phyloP scores from a whole-genome alignment of 2,888 invertebrate genomes.

The Andrena trimmerana region DNA sequence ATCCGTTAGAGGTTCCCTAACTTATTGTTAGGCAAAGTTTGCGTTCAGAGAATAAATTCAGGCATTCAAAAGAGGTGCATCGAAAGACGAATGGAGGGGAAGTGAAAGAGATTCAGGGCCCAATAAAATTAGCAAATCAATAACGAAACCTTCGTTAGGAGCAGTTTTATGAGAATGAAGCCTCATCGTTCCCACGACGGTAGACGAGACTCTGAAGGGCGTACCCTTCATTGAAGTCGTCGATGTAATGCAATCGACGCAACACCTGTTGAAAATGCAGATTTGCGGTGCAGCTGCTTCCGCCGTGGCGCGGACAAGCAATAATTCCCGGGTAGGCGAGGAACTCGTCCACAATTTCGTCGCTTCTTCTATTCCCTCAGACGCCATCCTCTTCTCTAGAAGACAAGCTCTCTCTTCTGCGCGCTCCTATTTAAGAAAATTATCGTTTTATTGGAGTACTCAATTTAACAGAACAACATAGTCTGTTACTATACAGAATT shows the following conservation, averaged over 20 bases:
- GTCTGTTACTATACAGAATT: not conserved
- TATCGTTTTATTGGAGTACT: conserved; percentile 69
- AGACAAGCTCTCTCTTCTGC: conserved; percentile 23
- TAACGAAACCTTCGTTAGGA: conserved; percentile 12
- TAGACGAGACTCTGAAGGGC: conserved; percentile 36
- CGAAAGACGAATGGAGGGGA: not conserved
- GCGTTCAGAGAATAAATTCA: not conserved
- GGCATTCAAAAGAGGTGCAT: not conserved
- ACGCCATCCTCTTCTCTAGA: conserved; percentile 11
- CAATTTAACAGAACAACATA: conserved; percentile 37
- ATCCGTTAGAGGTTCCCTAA: too few species aligned
- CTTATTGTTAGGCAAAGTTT: too few species aligned
- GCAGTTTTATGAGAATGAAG: conserved; percentile 14
- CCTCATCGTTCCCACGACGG: conserved; percentile 53
- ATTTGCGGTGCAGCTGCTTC: conserved; percentile 78
- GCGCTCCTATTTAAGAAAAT: conserved; percentile 30
- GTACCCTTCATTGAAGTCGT: conserved; percentile 56
- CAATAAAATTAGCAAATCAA: conserved; percentile 7
- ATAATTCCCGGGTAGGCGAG: conserved; percentile 67
- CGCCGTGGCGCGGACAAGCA: conserved; percentile 66
- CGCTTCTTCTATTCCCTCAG: conserved; percentile 63
- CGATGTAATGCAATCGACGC: conserved; percentile 71
- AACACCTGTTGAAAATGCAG: conserved; percentile 79
- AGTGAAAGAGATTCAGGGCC: not conserved
- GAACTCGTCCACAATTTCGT: conserved; percentile 70